Conservation (phyloP, 2,888 invertebrate species). For the Dasysyrphus albostriatus region DNA sequence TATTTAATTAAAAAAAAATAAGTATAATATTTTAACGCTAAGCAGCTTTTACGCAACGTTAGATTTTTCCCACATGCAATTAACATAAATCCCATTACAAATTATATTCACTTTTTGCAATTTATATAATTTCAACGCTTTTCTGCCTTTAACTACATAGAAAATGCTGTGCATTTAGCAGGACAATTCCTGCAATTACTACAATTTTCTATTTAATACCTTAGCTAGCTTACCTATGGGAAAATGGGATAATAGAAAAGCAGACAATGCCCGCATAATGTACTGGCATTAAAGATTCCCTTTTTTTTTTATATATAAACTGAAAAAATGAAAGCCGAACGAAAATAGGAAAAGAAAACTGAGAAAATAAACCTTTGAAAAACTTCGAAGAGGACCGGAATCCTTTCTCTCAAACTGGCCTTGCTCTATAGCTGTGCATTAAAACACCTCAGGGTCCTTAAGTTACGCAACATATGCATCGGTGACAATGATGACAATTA, state of each 20-base stretch:
- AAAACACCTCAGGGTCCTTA: constrained; percentile 27
- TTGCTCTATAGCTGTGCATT: constrained; percentile 26
- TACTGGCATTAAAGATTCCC: constrained; percentile 22
- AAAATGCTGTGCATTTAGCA: constrained; percentile 21
- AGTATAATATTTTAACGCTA: neutral
- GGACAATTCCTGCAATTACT: constrained; percentile 55
- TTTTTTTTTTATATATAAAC: neutral
- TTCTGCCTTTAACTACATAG: neutral
- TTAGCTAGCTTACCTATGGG: constrained; percentile 18
- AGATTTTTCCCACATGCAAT: constrained; percentile 7
- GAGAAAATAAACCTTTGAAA: constrained; percentile 6
- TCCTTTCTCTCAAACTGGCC: constrained; percentile 22
- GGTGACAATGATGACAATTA: constrained; percentile 24
- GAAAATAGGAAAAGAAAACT: neutral
- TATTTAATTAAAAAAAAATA: neutral
- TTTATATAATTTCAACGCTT: constrained; percentile 7
- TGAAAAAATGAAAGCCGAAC: neutral
- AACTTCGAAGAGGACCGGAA: constrained; percentile 16
- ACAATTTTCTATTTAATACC: constrained; percentile 39
- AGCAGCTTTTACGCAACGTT: constrained; percentile 1
- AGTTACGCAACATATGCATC: constrained; percentile 34
- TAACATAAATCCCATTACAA: constrained; percentile 20
- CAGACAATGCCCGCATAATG: constrained; percentile 57
- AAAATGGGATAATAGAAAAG: constrained; percentile 41
- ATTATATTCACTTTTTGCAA: neutral